phyloP scores from a whole-genome alignment of 2,113 vertebrate species.

The Sinocyclocheilus grahami region DNA sequence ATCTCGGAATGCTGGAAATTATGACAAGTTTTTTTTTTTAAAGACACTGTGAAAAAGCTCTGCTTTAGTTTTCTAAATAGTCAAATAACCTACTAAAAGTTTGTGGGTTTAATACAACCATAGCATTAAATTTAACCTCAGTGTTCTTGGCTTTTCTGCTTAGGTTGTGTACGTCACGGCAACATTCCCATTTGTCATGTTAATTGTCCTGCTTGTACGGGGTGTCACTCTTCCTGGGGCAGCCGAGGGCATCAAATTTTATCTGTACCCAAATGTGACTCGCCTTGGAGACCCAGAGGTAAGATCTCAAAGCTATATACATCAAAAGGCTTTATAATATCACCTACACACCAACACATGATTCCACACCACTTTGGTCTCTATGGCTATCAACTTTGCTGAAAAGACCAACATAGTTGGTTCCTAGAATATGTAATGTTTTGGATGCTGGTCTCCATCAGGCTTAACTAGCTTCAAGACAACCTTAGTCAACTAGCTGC shows the following conservation, averaged over 20 bases:
- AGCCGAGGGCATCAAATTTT: constrained; percentile 92
- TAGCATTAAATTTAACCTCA: not conserved
- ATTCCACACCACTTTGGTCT: not conserved
- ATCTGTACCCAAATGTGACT: constrained; percentile 90
- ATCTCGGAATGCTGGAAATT: not conserved
- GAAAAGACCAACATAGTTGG: not conserved
- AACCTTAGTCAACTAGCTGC: not conserved
- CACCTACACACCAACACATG: not conserved
- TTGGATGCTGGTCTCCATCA: not conserved
- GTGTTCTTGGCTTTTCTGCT: not conserved
- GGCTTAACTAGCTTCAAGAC: not conserved
- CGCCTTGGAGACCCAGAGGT: constrained; percentile 95
- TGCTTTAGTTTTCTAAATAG: not conserved
- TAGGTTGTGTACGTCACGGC: constrained; percentile 94
- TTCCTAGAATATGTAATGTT: not conserved
- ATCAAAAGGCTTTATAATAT: not conserved
- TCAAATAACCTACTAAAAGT: not conserved
- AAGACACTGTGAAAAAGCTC: not conserved
- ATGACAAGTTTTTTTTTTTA: not conserved
- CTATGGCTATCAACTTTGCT: not conserved
- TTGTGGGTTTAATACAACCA: not conserved
- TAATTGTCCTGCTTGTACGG: constrained; percentile 90
- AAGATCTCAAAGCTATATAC: constrained; percentile 54
- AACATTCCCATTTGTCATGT: constrained; percentile 96
- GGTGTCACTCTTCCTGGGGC: constrained; percentile 95